Evolutionary conservation across 1,140 invertebrate genomes (phyloP), one percentile per base, ranked within the genome.

Genomic region (Procambarus clarkii): DNA sequence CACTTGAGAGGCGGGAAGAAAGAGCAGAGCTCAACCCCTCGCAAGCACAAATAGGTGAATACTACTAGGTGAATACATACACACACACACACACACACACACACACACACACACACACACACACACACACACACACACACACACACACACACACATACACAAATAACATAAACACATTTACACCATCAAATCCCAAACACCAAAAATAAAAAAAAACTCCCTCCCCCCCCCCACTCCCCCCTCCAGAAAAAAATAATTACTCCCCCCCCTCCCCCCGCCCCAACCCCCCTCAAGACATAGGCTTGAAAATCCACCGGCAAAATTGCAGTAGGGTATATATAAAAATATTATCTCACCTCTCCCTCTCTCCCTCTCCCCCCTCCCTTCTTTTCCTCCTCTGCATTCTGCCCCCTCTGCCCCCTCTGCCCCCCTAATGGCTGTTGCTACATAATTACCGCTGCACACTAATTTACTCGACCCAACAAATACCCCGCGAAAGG

Each of bases 401-500:
- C 34, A 34, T 34, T 34, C 34, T 34, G 34, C 34, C 34, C 34
- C 34, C 34, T 1, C 34, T 34, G 34, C 34, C 34, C 34, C 34
- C 34, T 1, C 1, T 34, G 34, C 34, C 34, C 71, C 83, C 83
- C 83, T 50, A 86, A 77, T 77, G 45, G 71, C 45, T 76, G 83
- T 76, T 74, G 69, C 46, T 45, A 77, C 83, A 86, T 86, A 86
- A 86, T 86, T 86, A 86, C 45, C 80, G 83, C 9, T 85, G 64
- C 83, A 86, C 83, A 76, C 83, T 86, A 60, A 86, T 86, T 77
- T 86, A 69, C 69, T 46, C 18, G 45, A 45, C 83, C 83, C 83
- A 86, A 76, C 83, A 86, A 86, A 76, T 86, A 86, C 83, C 64
- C 24, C 13, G 83, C 64, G 76, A 86, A 77, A 77, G 83, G 58